Conservation (phyloP, 2,888 invertebrate genomes). For the Clostera curtula region DNA sequence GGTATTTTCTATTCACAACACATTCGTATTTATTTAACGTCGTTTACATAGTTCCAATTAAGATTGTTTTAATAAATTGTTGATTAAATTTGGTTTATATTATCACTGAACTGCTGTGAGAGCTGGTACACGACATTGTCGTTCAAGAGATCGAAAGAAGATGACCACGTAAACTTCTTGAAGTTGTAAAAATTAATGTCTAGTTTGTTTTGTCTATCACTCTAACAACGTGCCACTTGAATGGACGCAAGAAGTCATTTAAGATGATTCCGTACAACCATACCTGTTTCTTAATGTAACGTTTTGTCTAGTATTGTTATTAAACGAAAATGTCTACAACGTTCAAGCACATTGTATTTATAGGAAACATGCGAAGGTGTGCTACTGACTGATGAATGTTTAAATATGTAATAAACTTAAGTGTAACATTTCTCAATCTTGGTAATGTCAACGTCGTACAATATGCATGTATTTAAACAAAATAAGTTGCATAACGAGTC, state of each 20-base stretch:
- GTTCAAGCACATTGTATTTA: too few species aligned
- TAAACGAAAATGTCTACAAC: too few species aligned
- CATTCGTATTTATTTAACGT: too few species aligned
- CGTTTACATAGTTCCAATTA: too few species aligned
- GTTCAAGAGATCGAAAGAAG: slow-evolving; percentile 25
- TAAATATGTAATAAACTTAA: too few species aligned
- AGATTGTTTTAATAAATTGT: slow-evolving; percentile 5
- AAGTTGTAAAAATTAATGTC: slow-evolving; percentile 9
- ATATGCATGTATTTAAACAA: too few species aligned
- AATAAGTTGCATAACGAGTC: too few species aligned
- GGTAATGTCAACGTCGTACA: too few species aligned
- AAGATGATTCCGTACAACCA: slow-evolving; percentile 12
- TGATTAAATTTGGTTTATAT: neutral
- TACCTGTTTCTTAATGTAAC: slow-evolving; percentile 13
- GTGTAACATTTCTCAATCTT: too few species aligned
- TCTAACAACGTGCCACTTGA: slow-evolving; percentile 10
- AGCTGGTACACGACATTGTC: slow-evolving; percentile 20
- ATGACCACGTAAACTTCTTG: slow-evolving; percentile 26
- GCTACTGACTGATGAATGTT: too few species aligned
- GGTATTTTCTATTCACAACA: slow-evolving; percentile 14
- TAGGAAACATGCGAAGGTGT: too few species aligned
- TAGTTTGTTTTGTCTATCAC: slow-evolving; percentile 5
- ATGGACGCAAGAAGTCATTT: slow-evolving; percentile 9
- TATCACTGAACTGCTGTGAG: neutral
- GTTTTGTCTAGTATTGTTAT: too few species aligned